Evolutionary conservation across 1,140 invertebrate species (phyloP).

Genomic region (Venustaconcha ellipsiformis): DNA sequence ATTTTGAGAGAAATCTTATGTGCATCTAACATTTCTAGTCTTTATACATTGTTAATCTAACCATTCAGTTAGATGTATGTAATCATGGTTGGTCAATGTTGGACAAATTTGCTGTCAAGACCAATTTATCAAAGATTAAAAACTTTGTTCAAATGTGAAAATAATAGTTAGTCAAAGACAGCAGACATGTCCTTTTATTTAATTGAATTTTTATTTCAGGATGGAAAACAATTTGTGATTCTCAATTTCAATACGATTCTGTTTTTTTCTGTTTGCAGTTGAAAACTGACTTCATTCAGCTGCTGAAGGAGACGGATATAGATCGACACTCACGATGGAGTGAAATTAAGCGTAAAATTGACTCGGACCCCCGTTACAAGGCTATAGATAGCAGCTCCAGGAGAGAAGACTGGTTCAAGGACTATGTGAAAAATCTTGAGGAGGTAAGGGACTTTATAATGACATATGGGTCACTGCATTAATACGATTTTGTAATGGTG

Average conservation of each 20-base stretch:
- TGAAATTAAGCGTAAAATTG: constrained; percentile 94
- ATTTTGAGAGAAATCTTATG: too few species aligned
- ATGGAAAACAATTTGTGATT: neutral
- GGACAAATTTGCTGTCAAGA: too few species aligned
- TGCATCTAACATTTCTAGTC: too few species aligned
- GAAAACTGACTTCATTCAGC: constrained; percentile 90
- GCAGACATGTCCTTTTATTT: neutral
- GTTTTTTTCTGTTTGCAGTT: constrained; percentile 77
- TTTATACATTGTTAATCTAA: too few species aligned
- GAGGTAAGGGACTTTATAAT: constrained; percentile 40
- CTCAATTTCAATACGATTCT: constrained; percentile 3
- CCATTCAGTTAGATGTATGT: too few species aligned
- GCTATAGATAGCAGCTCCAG: constrained; percentile 88
- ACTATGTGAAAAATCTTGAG: constrained; percentile 77
- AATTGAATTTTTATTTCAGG: neutral
- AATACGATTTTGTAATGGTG: too few species aligned
- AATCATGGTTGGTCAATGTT: too few species aligned
- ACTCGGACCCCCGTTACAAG: constrained; percentile 90
- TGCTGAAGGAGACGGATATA: constrained; percentile 82
- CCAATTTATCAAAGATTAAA: too few species aligned
- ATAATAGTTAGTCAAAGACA: too few species aligned
- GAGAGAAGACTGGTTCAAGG: constrained; percentile 95
- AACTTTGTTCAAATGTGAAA: too few species aligned
- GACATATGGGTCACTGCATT: too few species aligned
- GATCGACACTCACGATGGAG: constrained; percentile 93